phyloP scores from a whole-genome alignment of 2,888 invertebrate species.

The Lasioglossum lativentre region DNA sequence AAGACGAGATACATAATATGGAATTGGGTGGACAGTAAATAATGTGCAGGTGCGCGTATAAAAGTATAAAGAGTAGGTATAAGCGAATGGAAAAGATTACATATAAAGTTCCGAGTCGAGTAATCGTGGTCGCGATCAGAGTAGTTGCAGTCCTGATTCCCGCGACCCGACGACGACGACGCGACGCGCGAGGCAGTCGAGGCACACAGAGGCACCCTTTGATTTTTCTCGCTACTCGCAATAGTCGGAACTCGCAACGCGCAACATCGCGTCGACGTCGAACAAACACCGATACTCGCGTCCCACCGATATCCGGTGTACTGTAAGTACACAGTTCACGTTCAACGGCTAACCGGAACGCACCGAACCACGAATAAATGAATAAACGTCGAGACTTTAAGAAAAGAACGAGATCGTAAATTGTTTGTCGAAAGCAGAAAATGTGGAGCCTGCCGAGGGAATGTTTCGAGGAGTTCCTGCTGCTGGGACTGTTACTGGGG shows the following conservation, averaged over 20 bases:
- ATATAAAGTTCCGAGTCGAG: too few relatives aligned
- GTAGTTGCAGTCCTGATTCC: too few relatives aligned
- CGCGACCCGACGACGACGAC: too few relatives aligned
- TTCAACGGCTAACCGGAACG: background rate
- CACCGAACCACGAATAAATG: background rate
- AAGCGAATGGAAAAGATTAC: background rate
- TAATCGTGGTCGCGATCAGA: too few relatives aligned
- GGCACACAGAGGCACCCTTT: background rate
- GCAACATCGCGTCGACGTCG: background rate
- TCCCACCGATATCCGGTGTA: constrained; percentile 30
- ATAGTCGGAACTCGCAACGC: background rate
- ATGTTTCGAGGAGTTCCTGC: constrained; percentile 57
- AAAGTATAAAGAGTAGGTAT: background rate
- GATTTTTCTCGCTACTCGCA: background rate
- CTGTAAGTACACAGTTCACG: background rate
- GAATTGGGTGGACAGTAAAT: constrained; percentile 18
- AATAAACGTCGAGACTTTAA: background rate
- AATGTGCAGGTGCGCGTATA: constrained; percentile 27
- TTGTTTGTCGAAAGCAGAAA: background rate
- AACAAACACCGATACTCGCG: constrained; percentile 5
- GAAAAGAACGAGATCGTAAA: background rate
- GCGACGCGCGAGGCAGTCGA: too few relatives aligned
- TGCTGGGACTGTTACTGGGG: constrained; percentile 64
- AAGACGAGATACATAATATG: background rate
- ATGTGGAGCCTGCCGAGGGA: constrained; percentile 62